Percentiles rank a stretch among this genome's conserved stretches.
phyloP scores from a whole-genome alignment of 2,797 vertebrate species.

The Antrozous pallidus region DNA sequence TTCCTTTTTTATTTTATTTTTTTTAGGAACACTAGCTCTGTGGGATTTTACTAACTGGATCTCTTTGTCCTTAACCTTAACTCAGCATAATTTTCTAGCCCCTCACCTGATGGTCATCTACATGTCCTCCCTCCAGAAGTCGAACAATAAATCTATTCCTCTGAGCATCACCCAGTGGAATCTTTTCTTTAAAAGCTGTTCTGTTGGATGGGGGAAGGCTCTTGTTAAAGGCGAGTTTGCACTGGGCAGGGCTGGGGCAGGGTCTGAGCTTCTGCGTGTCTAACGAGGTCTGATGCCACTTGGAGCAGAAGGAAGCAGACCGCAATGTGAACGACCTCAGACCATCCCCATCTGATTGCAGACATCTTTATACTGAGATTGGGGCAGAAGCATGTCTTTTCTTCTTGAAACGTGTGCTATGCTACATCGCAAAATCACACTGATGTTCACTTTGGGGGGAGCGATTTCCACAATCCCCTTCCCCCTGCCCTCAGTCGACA shows the following conservation, averaged over 20 bases:
- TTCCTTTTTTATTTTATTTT: background rate
- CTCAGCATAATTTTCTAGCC: background rate
- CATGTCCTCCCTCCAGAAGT: background rate
- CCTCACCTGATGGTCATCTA: background rate
- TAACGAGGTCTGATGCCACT: background rate
- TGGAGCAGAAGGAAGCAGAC: background rate
- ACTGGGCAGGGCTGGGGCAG: background rate
- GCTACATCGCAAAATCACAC: background rate
- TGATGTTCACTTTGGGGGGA: background rate
- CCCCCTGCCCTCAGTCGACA: background rate
- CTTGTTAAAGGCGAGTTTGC: background rate
- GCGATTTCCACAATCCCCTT: background rate
- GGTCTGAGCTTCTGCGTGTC: background rate
- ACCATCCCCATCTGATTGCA: background rate
- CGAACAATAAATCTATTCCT: too few species aligned
- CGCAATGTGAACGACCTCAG: background rate
- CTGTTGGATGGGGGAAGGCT: background rate
- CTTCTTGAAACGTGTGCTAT: background rate
- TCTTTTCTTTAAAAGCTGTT: background rate
- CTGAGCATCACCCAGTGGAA: background rate
- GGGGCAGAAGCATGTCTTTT: background rate
- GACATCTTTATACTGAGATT: background rate
- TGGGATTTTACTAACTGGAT: background rate
- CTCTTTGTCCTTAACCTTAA: background rate
- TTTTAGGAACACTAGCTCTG: background rate